Evolutionary conservation across 2,113 vertebrate genomes (phyloP).

Genomic region (Seriola quinqueradiata): DNA sequence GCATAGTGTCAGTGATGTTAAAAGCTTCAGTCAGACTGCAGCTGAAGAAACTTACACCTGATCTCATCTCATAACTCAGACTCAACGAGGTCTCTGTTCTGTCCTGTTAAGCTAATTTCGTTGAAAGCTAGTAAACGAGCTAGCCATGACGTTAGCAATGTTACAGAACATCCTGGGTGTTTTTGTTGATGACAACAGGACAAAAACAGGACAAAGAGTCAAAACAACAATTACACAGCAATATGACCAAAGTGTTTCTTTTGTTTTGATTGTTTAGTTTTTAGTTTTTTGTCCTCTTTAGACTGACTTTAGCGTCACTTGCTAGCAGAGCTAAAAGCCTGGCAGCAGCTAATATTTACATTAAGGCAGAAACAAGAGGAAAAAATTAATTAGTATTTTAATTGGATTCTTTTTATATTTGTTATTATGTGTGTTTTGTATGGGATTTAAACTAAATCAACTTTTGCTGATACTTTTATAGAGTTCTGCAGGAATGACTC

Average conservation of each 20-base stretch:
- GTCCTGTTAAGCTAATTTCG: background rate
- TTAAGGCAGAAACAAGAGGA: background rate
- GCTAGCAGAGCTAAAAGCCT: background rate
- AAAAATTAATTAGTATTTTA: background rate
- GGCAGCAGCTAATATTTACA: too few species aligned
- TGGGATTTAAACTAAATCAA: background rate
- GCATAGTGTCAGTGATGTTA: conserved; percentile 10
- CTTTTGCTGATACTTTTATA: background rate
- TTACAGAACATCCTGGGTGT: background rate
- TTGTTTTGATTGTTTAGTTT: background rate
- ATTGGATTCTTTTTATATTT: background rate
- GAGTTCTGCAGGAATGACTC: background rate
- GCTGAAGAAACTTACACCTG: background rate
- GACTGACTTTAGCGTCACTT: background rate
- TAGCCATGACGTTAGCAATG: background rate
- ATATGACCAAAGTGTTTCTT: background rate
- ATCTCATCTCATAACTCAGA: background rate
- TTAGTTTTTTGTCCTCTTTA: background rate
- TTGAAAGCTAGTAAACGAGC: background rate
- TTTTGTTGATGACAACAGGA: background rate
- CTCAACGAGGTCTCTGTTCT: background rate
- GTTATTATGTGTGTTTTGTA: background rate
- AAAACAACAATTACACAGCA: background rate
- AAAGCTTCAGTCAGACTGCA: background rate
- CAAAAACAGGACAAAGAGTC: background rate